Evolutionary conservation across 2,113 vertebrate species (phyloP).

Genomic region (Daphoenositta chrysoptera): DNA sequence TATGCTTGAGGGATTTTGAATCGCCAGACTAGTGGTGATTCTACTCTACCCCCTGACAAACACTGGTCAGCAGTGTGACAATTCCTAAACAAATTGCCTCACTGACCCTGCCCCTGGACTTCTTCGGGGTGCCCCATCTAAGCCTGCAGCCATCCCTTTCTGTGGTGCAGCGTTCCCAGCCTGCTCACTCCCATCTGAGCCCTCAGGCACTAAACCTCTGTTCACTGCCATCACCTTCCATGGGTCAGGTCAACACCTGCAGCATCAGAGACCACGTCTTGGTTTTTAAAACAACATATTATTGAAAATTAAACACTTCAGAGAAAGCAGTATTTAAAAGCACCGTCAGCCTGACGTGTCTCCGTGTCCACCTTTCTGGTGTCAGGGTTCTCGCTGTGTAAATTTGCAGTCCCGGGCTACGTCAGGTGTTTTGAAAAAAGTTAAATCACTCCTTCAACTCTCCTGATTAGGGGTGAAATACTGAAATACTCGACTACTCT

Average conservation of each 20-base stretch:
- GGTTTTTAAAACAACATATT: neutral
- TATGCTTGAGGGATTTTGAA: neutral
- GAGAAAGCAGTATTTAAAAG: neutral
- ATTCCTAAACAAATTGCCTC: neutral
- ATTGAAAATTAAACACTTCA: neutral
- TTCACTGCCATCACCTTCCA: neutral
- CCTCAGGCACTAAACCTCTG: neutral
- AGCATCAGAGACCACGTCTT: neutral
- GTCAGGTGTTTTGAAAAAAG: neutral
- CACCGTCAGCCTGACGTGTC: neutral
- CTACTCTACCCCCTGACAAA: neutral
- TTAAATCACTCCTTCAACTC: neutral
- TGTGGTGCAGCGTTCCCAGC: neutral
- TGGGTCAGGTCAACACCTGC: slow-evolving; percentile 59
- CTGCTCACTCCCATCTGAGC: accelerated
- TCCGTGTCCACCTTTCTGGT: neutral
- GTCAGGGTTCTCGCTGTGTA: neutral
- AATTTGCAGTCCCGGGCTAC: neutral
- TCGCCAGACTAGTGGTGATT: neutral
- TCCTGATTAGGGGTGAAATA: neutral
- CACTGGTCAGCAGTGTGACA: neutral
- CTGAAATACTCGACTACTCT: neutral
- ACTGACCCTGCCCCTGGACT: neutral
- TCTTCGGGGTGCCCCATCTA: neutral
- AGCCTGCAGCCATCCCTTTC: neutral